Base-by-base conservation (phyloP, 1,140 invertebrate genomes). In the Platyscapa corneri region DNA sequence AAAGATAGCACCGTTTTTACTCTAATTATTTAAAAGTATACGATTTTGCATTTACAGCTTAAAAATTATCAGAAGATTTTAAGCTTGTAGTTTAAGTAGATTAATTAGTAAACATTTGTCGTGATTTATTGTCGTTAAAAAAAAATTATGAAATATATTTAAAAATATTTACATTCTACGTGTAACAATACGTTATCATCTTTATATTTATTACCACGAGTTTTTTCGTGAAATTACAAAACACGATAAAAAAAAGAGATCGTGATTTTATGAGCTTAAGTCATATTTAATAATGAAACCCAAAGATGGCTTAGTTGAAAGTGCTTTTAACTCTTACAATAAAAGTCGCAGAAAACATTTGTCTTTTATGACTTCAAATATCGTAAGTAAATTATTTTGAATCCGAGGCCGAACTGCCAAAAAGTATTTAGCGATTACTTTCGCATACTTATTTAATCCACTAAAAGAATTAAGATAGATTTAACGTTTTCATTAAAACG, bases 341-440 rank as follows among this genome's bases (percentile, higher is more conserved):
- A 42, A 42, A 42, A 42, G 70, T 39, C 37, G 3, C 18, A 20
- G 70, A 10, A 42, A 16, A 42, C 37, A 42, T 42, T 42, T 27
- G n/a, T 42, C 23, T 42, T 74, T 74, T 74, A 42, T 20, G 70
- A 42, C 30, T 74, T 42, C 7, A 42, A 74, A 42, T 37, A n/a
- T 42, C 1, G 37, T 74, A n/a, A 18, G 37, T 42, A 74, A 74
- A 42, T 74, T 74, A 74, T 74, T 74, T 74, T 42, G 20, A n/a
- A 74, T 42, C n/a, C n/a, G 37, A 1, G 3, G 23, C 0, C 42
- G 0, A 0, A 42, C 27, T 42, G 5, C 23, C 37, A 42, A n/a
- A 74, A 74, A 70, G 34, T 70, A 70, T 74, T 74, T 74, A 74
- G 42, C 37, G 70, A 74, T n/a, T 39, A 42, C 27, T 42, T 74